Base-by-base conservation (phyloP, 2,888 invertebrate species). In the Melikaiella ostensackeni region DNA sequence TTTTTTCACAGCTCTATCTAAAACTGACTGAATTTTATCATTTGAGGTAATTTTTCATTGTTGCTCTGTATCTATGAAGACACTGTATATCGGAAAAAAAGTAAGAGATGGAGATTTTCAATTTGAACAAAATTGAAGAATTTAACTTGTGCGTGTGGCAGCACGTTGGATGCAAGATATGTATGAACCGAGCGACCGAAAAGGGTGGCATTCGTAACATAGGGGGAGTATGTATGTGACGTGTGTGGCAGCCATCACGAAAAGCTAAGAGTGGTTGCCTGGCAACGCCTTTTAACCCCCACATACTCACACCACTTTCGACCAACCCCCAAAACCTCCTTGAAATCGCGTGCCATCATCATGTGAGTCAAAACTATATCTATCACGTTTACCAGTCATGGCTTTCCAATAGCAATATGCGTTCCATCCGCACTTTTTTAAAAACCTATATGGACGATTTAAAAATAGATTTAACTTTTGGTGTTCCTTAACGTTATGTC, bases 271-370 rank as follows among this genome's bases (percentile, higher is more conserved):
- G 85, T 83, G 84, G 91, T 90, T 90, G 90, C 90, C 86, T 87
- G 85, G 91, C 90, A 90, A 90, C 90, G 86, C 86, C 89, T 87
- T 86, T 86, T 88, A 82, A 86, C 85, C 86, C 86, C 83, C 86
- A 87, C 88, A 86, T 86, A 87, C 86, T 85, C 89, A 89, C 83
- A 82, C 88, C 86, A 88, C 86, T 87, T 86, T 86, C 84, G 84
- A 82, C 85, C 86, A 86, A 83, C 86, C 87, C 84, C 86, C 85
- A 84, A 85, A 86, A 85, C 87, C 85, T 81, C 84, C 81, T 84
- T 78, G 78, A 78, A 79, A 84, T 82, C 80, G 79, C 38, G 66
- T 66, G 38, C 42, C 66, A 59, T 66, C 70, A 24, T 42, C 80
- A 55, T 75, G 61, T 63, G 78, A 79, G 79, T 78, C 79, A 79